phyloP scores from a whole-genome alignment of 2,797 vertebrate species.

The Vireo griseus region DNA sequence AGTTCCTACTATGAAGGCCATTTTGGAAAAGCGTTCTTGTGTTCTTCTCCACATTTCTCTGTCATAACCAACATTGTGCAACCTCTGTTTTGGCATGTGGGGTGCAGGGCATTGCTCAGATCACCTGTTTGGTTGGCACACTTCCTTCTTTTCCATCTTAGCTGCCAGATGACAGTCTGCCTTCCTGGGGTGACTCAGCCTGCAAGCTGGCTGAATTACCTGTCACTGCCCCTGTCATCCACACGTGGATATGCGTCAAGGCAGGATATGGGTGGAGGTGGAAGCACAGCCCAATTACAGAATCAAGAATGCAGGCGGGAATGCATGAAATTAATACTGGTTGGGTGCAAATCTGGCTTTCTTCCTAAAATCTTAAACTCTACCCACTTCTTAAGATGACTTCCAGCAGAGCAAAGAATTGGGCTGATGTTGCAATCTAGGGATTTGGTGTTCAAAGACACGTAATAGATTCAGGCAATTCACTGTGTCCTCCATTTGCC shows the following conservation, averaged over 20 bases:
- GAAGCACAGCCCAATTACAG: background rate
- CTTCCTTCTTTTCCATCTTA: background rate
- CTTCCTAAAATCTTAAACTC: background rate
- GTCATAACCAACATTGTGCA: background rate
- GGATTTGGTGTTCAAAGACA: background rate
- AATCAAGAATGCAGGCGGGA: background rate
- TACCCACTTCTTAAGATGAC: background rate
- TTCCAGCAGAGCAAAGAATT: background rate
- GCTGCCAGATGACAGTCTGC: background rate
- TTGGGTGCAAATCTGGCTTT: background rate
- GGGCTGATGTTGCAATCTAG: background rate
- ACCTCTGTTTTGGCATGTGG: background rate
- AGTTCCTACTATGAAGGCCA: background rate
- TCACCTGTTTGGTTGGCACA: conserved; percentile 18
- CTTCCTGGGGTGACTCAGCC: conserved; percentile 17
- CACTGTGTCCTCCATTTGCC: background rate
- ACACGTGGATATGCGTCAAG: background rate
- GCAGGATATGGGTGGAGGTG: conserved; percentile 31
- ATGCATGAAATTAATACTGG: background rate
- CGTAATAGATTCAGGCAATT: background rate
- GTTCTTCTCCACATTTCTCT: background rate
- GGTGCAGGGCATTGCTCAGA: background rate
- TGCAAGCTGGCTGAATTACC: background rate
- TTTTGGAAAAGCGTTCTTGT: background rate
- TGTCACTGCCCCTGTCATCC: background rate